Base-by-base conservation (phyloP, 2,113 vertebrate species). In the Plecturocebus donacophilus region DNA sequence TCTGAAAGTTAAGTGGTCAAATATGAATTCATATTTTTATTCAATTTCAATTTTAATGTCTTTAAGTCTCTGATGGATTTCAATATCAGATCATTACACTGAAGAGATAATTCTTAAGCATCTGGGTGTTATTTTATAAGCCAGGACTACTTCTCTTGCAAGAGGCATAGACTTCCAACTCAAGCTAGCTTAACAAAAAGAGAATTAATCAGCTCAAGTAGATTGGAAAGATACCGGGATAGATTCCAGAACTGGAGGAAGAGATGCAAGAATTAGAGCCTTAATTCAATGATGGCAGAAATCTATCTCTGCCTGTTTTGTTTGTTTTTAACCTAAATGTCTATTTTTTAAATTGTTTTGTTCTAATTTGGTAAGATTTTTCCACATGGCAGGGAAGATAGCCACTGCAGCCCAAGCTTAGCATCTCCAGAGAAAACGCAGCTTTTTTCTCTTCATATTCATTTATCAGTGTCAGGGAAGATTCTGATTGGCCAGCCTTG, bases 1-100 rank as follows among this genome's bases (percentile, higher is more conserved):
- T 91, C 61, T 90, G 20, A 93, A 75, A 92, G 70, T 89, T 96
- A 90, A 71, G 75, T 81, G 84, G 70, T 85, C 80, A 96, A 89
- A 90, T 73, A 75, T 64, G 35, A 77, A 90, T 79, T 86, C 64
- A 17, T 77, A 80, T 66, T 89, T 95, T 79, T 20, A 64, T 95
- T 61, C 19, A 84, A 12, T 97, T 97, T 97, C 6, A 91, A 23
- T 91, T 85, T 93, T 83, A 81, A 76, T 85, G 54, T 76, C n/a
- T 86, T 30, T 82, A 94, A 84, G 40, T 79, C 35, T 93, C 70
- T 77, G 45, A 70, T 95, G 49, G 35, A 82, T 94, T 91, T n/a
- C 79, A 66, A 79, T 35, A 68, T 71, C 30, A 91, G 64, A 52
- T 40, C 23, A 92, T 49, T 90, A 30, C 17, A 91, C 66, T 75